Conservation (phyloP, 2,797 vertebrate species). For the Eulemur coronatus region DNA sequence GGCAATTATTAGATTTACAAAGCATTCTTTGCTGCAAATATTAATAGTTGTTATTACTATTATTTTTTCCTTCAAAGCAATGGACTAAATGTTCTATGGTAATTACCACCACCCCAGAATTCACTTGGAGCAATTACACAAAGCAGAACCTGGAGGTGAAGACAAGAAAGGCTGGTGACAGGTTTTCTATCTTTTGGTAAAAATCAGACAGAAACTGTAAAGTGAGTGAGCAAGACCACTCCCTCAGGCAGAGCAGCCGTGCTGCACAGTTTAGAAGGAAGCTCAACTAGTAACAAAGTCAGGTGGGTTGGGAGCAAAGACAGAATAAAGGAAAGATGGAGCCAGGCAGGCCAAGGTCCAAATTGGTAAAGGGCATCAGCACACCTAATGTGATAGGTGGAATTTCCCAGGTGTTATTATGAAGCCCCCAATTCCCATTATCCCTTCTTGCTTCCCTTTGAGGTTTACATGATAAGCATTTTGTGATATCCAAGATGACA, state of each 20-base stretch:
- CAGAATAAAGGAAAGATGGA: slow-evolving; percentile 14
- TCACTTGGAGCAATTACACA: background rate
- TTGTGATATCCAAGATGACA: background rate
- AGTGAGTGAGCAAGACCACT: slow-evolving; percentile 27
- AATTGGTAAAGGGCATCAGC: background rate
- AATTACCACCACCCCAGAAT: background rate
- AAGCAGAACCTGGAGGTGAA: slow-evolving; percentile 20
- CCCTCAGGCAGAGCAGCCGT: background rate
- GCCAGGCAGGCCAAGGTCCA: background rate
- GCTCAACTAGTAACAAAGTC: background rate
- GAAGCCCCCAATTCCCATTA: background rate
- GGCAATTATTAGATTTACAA: slow-evolving; percentile 42
- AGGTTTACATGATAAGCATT: background rate
- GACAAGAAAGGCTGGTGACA: background rate
- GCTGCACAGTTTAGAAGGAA: background rate
- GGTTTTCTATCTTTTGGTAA: background rate
- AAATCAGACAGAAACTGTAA: background rate
- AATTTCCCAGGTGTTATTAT: background rate
- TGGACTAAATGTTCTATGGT: background rate
- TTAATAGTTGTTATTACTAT: background rate
- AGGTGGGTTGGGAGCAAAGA: background rate
- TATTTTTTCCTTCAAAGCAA: slow-evolving; percentile 22
- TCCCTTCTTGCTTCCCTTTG: background rate
- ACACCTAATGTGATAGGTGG: background rate
- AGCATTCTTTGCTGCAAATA: slow-evolving; percentile 20